These are phyloP conservation scores for Macrobrachium nipponense DNA, from an alignment of 1,140 invertebrate species.

Conservation along the genomic window DNA sequence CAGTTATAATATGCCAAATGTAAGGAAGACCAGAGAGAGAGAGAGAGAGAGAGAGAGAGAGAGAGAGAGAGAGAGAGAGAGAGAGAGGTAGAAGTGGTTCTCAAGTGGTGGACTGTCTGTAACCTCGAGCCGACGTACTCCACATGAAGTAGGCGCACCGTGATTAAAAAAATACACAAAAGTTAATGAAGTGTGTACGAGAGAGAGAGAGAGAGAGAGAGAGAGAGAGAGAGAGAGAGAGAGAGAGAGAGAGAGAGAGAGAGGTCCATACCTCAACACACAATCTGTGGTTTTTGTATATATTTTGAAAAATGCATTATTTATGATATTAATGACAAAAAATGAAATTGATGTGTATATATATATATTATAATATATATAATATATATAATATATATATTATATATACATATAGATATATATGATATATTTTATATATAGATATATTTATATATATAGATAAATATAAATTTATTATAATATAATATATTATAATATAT, in stretches of 20 bases:
- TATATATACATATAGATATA: not conserved
- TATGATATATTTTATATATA: constrained; percentile 3
- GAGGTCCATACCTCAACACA: too few relatives aligned
- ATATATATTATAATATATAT: not conserved
- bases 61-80: constrained; percentile 13
- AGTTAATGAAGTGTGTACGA: not conserved
- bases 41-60: constrained; percentile 18
- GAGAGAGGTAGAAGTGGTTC: not conserved
- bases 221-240: constrained; percentile 1
- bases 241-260: not conserved
- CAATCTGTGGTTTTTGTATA: too few relatives aligned
- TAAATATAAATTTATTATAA: not conserved
- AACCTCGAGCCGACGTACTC: too few relatives aligned
- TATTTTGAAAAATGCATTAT: too few relatives aligned
- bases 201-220: constrained; percentile 18
- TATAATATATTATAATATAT: not conserved
- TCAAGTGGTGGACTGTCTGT: too few relatives aligned
- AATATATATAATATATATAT: not conserved
- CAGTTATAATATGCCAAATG: too few relatives aligned
- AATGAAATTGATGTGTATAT: not conserved
- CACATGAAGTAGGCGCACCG: too few relatives aligned
- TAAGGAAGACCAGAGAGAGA: not conserved
- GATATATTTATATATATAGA: not conserved
- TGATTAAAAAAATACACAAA: not conserved
- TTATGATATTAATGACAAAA: too few relatives aligned